Base-by-base conservation (phyloP, 2,797 vertebrate species). In the Dermochelys coriacea region DNA sequence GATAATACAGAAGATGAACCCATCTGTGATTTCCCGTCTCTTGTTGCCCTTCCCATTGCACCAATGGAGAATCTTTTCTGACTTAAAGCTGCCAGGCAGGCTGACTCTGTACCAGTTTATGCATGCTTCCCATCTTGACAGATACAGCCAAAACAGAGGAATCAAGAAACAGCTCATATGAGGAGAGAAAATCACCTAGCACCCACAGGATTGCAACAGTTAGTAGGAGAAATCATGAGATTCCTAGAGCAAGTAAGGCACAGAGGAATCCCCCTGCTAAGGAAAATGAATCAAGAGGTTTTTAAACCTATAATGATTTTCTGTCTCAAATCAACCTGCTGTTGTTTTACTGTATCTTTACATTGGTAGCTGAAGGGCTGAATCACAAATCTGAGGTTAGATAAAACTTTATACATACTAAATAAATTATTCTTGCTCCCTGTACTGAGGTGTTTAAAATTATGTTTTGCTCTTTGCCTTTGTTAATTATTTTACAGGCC, bases 11-110 rank as follows among this genome's bases (percentile, higher is more conserved):
- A 6, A 1, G 0, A 37, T 86, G n/a, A n/a, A 34, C 64, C 59
- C 84, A 0, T 0, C 2, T 64, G 16, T 21, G n/a, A 75, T 75
- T 92, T 8, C 12, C 88, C 59, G 55, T 78, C 50, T 80, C 15
- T 27, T 84, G 31, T 23, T 51, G 25, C 41, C 34, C 77, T 84
- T 71, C 21, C 45, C 21, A 21, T 12, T 55, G 23, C 41, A 80
- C 8, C 6, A 10, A 21, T 31, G 21, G 19, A 34, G 55, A 15
- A 47, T 37, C 83, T 34, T 51, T 91, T 45, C 57, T 54, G 86
- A 8, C 64, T 34, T 82, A 10, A 50, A 85, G 84, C 61, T 82
- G 34, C 31, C 51, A 79, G n/a, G 74, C 0, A 1, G 51, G 10
- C 87, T 15, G 27, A 79, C 3, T 23, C 7, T 51, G 84, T 8